Evolutionary conservation across 2,113 vertebrate genomes (phyloP).

Genomic region (Nycticryphes semicollaris): DNA sequence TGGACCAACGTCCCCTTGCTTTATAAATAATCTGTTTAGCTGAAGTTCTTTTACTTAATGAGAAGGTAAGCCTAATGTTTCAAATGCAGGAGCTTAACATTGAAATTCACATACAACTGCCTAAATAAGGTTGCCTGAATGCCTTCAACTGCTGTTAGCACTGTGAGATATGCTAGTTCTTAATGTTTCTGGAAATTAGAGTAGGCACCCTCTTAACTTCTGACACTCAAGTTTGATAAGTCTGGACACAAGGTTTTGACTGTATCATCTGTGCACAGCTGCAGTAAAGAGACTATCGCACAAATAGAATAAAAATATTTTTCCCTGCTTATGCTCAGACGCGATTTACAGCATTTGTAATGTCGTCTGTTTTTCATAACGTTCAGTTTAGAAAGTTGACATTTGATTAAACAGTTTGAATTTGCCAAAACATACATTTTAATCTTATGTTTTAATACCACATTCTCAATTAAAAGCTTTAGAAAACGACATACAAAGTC

Average conservation of each 20-base stretch:
- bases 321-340: constrained; percentile 26
- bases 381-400: constrained; percentile 54
- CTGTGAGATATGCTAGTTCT: not conserved
- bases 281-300: not conserved
- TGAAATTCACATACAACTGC: not conserved
- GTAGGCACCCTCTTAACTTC: not conserved
- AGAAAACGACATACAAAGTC: constrained; percentile 25
- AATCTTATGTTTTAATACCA: constrained; percentile 63
- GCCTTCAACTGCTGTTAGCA: not conserved
- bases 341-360: constrained; percentile 23
- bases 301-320: constrained; percentile 61
- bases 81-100: not conserved
- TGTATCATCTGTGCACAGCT: constrained; percentile 40
- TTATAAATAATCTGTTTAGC: not conserved
- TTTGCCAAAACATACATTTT: constrained; percentile 69
- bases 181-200: not conserved
- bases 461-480: constrained; percentile 58
- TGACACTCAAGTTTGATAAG: not conserved
- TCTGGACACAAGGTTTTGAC: constrained; percentile 12
- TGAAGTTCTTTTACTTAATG: not conserved
- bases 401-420: constrained; percentile 68
- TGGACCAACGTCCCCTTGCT: not conserved
- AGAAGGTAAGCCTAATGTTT: not conserved
- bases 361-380: constrained; percentile 65
- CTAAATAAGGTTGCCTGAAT: not conserved